Conservation (phyloP, 2,888 invertebrate species). For the Tiphia femorata region DNA sequence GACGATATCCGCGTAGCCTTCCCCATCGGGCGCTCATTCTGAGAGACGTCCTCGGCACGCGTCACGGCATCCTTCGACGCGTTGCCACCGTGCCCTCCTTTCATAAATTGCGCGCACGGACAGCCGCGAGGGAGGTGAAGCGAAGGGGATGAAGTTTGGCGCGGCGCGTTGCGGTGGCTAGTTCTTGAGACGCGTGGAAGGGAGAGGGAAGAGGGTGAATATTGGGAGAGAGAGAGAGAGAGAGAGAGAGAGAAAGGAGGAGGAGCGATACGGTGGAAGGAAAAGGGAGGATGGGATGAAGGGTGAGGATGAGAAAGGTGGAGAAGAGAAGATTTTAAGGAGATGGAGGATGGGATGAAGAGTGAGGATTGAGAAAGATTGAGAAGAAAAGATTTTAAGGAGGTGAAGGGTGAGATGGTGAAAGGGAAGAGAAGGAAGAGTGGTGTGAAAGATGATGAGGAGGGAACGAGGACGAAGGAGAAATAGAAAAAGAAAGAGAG, state of each 20-base stretch:
- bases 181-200: conserved; percentile 5
- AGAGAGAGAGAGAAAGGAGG: neutral
- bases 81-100: conserved; percentile 46
- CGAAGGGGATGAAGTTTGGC: too few species aligned
- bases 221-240: neutral
- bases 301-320: too few species aligned
- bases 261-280: too few species aligned
- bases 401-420: neutral
- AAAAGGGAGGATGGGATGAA: neutral
- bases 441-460: too few species aligned
- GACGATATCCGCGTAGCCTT: neutral
- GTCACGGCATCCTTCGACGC: conserved; percentile 30
- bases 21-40: conserved; percentile 21
- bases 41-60: conserved; percentile 51
- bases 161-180: conserved; percentile 10
- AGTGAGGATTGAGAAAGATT: neutral
- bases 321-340: too few species aligned
- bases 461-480: too few species aligned
- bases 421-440: neutral
- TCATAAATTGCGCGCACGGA: conserved; percentile 44
- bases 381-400: neutral
- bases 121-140: conserved; percentile 29
- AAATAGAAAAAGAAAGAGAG: too few species aligned
- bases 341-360: neutral
- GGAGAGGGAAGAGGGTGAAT: neutral